phyloP scores from a whole-genome alignment of 2,888 invertebrate species.

The Nomada fucata region DNA sequence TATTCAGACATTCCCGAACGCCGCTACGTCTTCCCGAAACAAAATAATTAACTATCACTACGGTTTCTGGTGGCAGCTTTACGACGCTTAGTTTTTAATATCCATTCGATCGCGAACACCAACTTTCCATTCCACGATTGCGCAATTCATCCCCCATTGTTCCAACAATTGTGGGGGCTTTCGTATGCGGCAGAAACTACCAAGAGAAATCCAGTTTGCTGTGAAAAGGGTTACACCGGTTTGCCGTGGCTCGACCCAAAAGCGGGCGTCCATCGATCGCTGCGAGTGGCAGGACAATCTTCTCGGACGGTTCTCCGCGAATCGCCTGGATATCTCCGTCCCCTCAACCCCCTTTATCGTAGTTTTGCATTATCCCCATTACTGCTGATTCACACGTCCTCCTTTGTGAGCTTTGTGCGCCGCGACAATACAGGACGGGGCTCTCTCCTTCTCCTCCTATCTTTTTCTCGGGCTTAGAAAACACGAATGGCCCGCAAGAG shows the following conservation, averaged over 20 bases:
- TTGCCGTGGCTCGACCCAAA: constrained; percentile 9
- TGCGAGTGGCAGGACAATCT: constrained; percentile 54
- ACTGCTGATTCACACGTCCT: constrained; percentile 83
- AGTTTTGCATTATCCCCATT: constrained; percentile 83
- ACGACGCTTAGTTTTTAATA: no score
- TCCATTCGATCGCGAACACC: no score
- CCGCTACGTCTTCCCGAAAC: no score
- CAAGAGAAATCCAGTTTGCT: neutral
- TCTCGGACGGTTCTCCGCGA: constrained; percentile 50
- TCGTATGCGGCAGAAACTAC: neutral
- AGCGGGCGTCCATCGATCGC: constrained; percentile 51
- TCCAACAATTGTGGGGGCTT: neutral
- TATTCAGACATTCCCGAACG: no score
- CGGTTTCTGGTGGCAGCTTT: no score
- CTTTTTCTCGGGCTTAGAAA: constrained; percentile 69
- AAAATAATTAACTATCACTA: no score
- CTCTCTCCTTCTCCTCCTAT: constrained; percentile 58
- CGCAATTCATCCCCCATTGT: neutral
- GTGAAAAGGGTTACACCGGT: constrained; percentile 40
- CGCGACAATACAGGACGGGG: constrained; percentile 79
- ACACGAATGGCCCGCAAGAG: constrained; percentile 72
- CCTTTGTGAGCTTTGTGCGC: constrained; percentile 81
- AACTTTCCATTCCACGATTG: neutral
- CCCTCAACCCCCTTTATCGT: constrained; percentile 61
- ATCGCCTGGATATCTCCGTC: constrained; percentile 41